Percentiles rank a stretch among this genome's conserved stretches.
These are phyloP conservation scores for Unio delphinus DNA, from an alignment of 2,888 invertebrate genomes.

Conservation along the genomic window DNA sequence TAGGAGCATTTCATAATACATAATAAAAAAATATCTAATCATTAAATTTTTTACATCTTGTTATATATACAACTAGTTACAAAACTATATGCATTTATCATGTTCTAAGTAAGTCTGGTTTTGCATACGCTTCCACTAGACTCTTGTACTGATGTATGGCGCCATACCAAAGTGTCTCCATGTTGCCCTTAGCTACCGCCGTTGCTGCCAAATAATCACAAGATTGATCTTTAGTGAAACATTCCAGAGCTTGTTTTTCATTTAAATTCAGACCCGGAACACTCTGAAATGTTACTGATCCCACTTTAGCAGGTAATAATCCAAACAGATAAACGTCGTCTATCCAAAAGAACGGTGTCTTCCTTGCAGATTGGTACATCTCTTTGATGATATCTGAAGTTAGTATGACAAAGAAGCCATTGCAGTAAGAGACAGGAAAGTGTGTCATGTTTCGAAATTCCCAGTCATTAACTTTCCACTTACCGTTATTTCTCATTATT, in stretches of 20 bases:
- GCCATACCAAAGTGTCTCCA: conserved; percentile 48
- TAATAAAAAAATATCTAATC: too few species aligned
- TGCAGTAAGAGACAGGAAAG: conserved; percentile 65
- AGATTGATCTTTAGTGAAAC: conserved; percentile 33
- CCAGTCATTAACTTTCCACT: conserved; percentile 52
- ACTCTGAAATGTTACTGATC: conserved; percentile 41
- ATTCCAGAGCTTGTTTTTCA: conserved; percentile 34
- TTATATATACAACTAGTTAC: too few species aligned
- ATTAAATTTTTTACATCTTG: too few species aligned
- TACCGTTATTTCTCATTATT: conserved; percentile 43
- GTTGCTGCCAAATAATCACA: conserved; percentile 42
- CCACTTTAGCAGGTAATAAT: conserved; percentile 58
- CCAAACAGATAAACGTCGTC: conserved; percentile 69
- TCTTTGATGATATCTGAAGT: conserved; percentile 54
- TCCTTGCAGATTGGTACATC: conserved; percentile 53
- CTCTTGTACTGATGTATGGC: conserved; percentile 33
- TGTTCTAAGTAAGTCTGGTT: conserved; percentile 5
- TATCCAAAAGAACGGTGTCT: conserved; percentile 69
- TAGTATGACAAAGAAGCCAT: conserved; percentile 62
- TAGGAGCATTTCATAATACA: too few species aligned
- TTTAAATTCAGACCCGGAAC: conserved; percentile 91
- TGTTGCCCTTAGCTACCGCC: conserved; percentile 35
- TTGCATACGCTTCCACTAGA: conserved; percentile 28
- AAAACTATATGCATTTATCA: too few species aligned
- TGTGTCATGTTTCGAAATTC: conserved; percentile 53